These are phyloP conservation scores for Ephydatia muelleri DNA, from an alignment of 37 sponge, comb jelly and placozoan genomes.

Conservation along the genomic window DNA sequence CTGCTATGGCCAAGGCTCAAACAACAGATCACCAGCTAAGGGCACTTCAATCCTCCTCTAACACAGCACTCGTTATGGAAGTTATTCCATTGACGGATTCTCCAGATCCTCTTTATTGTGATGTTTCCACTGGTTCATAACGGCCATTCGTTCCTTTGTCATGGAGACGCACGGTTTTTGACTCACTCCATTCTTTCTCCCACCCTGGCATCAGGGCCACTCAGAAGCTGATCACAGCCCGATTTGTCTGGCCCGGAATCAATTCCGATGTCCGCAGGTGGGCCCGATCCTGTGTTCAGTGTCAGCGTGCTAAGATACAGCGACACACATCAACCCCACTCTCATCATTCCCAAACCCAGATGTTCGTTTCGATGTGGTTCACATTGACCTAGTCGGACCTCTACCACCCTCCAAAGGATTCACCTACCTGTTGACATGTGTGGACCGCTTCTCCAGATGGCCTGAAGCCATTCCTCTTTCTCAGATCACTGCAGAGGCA, in stretches of 20 bases:
- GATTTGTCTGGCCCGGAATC: slow-evolving; percentile 55
- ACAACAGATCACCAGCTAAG: slow-evolving; percentile 1
- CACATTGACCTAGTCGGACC: slow-evolving; percentile 62
- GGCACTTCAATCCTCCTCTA: neutral
- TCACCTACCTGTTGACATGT: slow-evolving; percentile 42
- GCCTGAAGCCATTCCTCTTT: slow-evolving; percentile 47
- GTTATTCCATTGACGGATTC: slow-evolving; percentile 11
- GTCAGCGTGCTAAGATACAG: slow-evolving; percentile 42
- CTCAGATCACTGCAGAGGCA: slow-evolving; percentile 27
- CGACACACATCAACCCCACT: slow-evolving; percentile 35
- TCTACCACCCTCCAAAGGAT: slow-evolving; percentile 35
- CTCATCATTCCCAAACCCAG: slow-evolving; percentile 17
- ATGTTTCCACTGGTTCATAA: slow-evolving; percentile 38
- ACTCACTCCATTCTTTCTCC: slow-evolving; percentile 32
- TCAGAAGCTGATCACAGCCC: slow-evolving; percentile 24
- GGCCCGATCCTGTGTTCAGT: slow-evolving; percentile 39
- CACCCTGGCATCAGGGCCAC: slow-evolving; percentile 57
- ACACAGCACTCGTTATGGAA: slow-evolving; percentile 3
- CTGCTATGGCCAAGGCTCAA: slow-evolving; percentile 41
- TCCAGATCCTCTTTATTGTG: slow-evolving; percentile 22
- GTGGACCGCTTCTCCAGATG: slow-evolving; percentile 43
- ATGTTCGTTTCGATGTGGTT: slow-evolving; percentile 29
- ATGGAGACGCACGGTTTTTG: slow-evolving; percentile 31
- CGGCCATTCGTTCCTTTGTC: slow-evolving; percentile 33
- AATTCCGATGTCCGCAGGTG: slow-evolving; percentile 40